These are phyloP conservation scores for Palythoa caribaeorum DNA, from an alignment of 92 coral and sea anemone genomes.

Conservation along the genomic window DNA sequence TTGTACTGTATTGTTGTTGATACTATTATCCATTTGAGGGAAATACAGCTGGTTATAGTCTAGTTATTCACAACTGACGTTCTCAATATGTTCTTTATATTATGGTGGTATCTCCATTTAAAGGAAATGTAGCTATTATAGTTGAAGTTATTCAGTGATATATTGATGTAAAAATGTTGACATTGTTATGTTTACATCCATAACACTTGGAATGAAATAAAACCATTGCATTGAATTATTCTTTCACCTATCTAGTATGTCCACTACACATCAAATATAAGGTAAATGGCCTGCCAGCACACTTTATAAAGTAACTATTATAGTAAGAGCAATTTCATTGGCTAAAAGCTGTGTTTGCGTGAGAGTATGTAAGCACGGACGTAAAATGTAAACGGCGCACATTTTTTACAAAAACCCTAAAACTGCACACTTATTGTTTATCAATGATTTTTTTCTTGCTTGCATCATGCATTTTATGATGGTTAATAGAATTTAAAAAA, in stretches of 20 bases:
- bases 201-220: slow-evolving; percentile 41
- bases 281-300: slow-evolving; percentile 45
- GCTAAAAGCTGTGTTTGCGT: slow-evolving; percentile 38
- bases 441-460: slow-evolving; percentile 16
- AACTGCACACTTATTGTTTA: slow-evolving; percentile 25
- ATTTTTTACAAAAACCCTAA: slow-evolving; percentile 25
- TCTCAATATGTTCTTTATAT: slow-evolving; percentile 34
- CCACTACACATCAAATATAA: slow-evolving; percentile 41
- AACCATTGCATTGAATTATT: slow-evolving; percentile 41
- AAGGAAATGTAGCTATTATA: slow-evolving; percentile 40
- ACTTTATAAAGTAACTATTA: slow-evolving; percentile 39
- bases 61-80: slow-evolving; percentile 44
- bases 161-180: slow-evolving; percentile 38
- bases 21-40: slow-evolving; percentile 42
- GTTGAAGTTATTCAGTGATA: slow-evolving; percentile 40
- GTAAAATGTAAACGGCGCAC: slow-evolving; percentile 29
- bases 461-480: slow-evolving; percentile 15
- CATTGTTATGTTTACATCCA: slow-evolving; percentile 40
- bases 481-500: slow-evolving; percentile 29
- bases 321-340: slow-evolving; percentile 39
- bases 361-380: slow-evolving; percentile 40
- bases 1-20: slow-evolving; percentile 39
- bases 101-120: slow-evolving; percentile 44
- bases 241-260: slow-evolving; percentile 42
- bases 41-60: slow-evolving; percentile 40